Evolutionary conservation across 2,797 vertebrate species (phyloP).

Genomic region (Atherinosoma microstoma): DNA sequence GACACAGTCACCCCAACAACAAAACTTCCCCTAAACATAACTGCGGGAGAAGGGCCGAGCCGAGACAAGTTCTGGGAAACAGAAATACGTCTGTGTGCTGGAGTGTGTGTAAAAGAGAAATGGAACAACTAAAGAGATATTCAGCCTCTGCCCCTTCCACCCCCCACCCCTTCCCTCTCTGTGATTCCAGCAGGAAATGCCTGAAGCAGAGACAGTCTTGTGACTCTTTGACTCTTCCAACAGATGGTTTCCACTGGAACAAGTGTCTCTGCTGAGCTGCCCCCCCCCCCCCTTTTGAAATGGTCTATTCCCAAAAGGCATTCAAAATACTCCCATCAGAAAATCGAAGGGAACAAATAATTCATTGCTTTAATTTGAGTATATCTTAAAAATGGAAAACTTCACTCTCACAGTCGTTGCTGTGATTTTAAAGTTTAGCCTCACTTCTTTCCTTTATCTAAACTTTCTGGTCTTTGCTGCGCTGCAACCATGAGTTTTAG

Average conservation of each 20-base stretch:
- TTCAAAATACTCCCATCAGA: constrained; percentile 46
- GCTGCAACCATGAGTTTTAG: neutral
- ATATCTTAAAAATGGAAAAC: neutral
- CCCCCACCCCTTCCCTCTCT: constrained; percentile 14
- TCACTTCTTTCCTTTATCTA: neutral
- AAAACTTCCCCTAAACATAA: constrained; percentile 55
- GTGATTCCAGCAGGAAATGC: constrained; percentile 84
- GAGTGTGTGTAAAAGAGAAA: constrained; percentile 48
- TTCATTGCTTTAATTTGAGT: neutral
- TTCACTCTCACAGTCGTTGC: neutral
- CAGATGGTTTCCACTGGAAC: constrained; percentile 84
- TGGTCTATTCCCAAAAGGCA: constrained; percentile 66
- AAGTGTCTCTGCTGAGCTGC: constrained; percentile 76
- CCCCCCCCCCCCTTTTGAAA: constrained; percentile 60
- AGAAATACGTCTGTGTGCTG: constrained; percentile 28
- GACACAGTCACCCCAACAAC: constrained; percentile 50
- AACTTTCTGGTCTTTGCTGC: neutral
- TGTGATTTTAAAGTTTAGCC: neutral
- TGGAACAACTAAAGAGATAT: constrained; percentile 67
- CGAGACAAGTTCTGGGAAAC: constrained; percentile 38
- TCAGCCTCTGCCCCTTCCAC: constrained; percentile 33
- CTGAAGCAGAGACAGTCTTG: constrained; percentile 82
- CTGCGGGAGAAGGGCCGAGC: constrained; percentile 7
- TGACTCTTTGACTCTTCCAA: constrained; percentile 85
- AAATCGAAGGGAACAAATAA: constrained; percentile 21